Base-by-base conservation (phyloP, 64 coral and sea anemone genomes). In the Cladopsammia gracilis region DNA sequence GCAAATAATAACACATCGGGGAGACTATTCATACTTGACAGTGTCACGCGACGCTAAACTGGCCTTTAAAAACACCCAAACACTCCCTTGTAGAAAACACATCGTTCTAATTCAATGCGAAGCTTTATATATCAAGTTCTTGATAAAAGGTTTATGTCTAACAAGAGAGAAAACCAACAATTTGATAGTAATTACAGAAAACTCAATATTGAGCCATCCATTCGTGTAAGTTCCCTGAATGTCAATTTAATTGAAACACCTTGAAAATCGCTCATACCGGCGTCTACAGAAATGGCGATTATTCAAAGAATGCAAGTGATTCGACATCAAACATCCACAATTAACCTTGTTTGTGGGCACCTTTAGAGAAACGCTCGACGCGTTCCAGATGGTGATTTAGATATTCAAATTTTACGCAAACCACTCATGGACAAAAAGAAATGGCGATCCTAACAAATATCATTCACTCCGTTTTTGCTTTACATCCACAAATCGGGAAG, bases 221-320 rank as follows among this genome's bases (percentile, higher is more conserved):
- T 12, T 56, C 12, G 7, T 7, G 53, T 49, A 48, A 19, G 44
- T 19, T 47, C 14, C 16, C 19, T 19, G 26, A 75, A 75, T 34
- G 34, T 34, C 34, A 49, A 7, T 48, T 48, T 6, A 49, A 48
- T 20, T 6, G 4, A 6, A 51, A 62, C 25, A 62, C 8, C 24
- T 42, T 59, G 23, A 79, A 44, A 61, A 23, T 24, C 48, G 22
- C 3, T 56, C 49, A 23, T 19, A 25, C 59, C 58, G 25, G 43
- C 43, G 58, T 67, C 58, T 7, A 12, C 7, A 24, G 62, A 84
- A 67, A 84, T 69, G 80, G 48, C 43, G 61, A 68, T 20, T 47
- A 84, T 84, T 62, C 22, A 10, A 84, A 50, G 80, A 84, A 84
- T 84, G 80, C 61, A 20, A 62, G 9, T 67, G 43, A 68, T 45